Base-by-base conservation (phyloP, 2,888 invertebrate genomes). In the Tridacna crocea region DNA sequence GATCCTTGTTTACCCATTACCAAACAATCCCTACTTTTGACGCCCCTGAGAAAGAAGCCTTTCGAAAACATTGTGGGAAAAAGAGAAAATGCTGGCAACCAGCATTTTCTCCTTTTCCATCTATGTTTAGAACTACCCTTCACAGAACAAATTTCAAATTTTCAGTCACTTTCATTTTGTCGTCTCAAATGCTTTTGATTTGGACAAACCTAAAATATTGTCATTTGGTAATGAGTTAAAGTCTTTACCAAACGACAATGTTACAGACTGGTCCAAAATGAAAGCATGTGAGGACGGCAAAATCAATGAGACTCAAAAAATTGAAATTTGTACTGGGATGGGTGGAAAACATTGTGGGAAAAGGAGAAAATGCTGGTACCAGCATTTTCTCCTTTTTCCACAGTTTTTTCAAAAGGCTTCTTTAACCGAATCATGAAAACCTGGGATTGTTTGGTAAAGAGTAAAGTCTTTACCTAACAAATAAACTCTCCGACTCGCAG, bases 81-180 rank as follows among this genome's bases (percentile, higher is more conserved):
- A 61, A 22, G 1, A 24, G 61, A 61, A 61, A 61, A n/a, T 61
- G 61, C 61, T 13, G 13, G 24, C 15, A 3, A 61, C 22, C 12
- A 61, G 61, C 61, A 61, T n/a, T 61, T 61, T 61, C 61, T 61
- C n/a, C 19, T 61, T 61, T 19, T 61, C n/a, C 26, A 4, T 10
- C 61, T 10, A 61, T 10, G n/a, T 24, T 61, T 22, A n/a, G n/a
- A n/a, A n/a, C 13, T 22, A 6, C 55, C 55, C 1, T 55, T 55
- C 11, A 6, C 15, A 55, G 10, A 55, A 3, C 55, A 55, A 19
- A 55, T 19, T 10, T 10, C 15, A 15, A 6, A 1, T 10, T 55
- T 55, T 15, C 3, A 55, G 11, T 8, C 36, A 36, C 8, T 8
- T 8, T 36, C 8, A 36, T 36, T 36, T 36, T 36, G 36, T 36